These are phyloP conservation scores for Orthosia gothica DNA, from an alignment of 2,888 invertebrate genomes.

Conservation along the genomic window DNA sequence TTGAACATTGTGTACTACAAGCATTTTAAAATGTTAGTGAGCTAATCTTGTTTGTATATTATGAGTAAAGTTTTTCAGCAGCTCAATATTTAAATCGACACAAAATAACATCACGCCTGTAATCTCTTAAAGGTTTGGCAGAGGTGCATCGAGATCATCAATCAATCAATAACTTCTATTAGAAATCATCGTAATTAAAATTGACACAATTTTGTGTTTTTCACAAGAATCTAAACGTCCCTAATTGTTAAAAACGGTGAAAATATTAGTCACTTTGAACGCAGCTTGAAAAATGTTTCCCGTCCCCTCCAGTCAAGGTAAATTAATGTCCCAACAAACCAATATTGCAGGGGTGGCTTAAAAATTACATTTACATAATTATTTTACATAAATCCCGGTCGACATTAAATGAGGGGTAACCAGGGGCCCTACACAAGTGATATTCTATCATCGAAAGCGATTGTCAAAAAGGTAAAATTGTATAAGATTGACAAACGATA, in stretches of 20 bases:
- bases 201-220: neutral
- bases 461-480: no score
- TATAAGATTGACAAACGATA: no score
- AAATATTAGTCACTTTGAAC: neutral
- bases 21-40: neutral
- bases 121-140: no score
- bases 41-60: no score
- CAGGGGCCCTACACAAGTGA: neutral
- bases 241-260: neutral
- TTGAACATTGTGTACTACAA: neutral
- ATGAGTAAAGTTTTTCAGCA: no score
- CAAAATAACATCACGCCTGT: no score
- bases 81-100: no score
- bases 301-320: neutral
- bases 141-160: no score
- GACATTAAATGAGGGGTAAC: neutral
- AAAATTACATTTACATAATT: slow-evolving; percentile 38
- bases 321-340: slow-evolving; percentile 7
- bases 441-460: no score
- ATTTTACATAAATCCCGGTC: slow-evolving; percentile 30
- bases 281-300: slow-evolving; percentile 7
- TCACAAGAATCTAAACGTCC: neutral
- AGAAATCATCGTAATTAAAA: neutral
- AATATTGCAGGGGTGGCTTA: slow-evolving; percentile 21
- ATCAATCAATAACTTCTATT: no score